Conservation (phyloP, 2,888 invertebrate species). For the Mystacides longicornis region DNA sequence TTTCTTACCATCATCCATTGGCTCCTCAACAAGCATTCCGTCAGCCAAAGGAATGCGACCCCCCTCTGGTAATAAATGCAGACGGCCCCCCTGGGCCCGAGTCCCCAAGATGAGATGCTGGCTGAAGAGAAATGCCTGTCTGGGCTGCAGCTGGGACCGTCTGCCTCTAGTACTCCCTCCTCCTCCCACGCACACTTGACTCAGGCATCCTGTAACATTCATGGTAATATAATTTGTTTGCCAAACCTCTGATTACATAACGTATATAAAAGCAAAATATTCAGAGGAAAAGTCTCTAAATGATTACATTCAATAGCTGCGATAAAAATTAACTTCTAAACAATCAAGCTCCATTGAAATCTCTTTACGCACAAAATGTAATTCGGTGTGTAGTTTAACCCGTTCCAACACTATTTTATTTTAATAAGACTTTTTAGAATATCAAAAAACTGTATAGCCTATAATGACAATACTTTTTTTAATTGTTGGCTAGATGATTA, state of each 20-base stretch:
- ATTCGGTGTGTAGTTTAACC: too few relatives aligned
- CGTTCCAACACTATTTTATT: too few relatives aligned
- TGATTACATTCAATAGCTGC: too few relatives aligned
- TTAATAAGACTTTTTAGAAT: not conserved
- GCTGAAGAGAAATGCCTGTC: constrained; percentile 87
- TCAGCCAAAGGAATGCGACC: constrained; percentile 79
- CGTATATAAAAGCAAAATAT: too few relatives aligned
- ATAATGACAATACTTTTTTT: not conserved
- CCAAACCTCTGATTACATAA: too few relatives aligned
- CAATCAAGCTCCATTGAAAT: too few relatives aligned
- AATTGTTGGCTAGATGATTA: too few relatives aligned
- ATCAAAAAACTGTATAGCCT: not conserved
- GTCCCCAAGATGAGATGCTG: constrained; percentile 84
- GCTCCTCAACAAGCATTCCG: constrained; percentile 80
- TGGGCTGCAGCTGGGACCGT: constrained; percentile 39
- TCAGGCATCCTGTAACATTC: constrained; percentile 58
- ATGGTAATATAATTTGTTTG: too few relatives aligned
- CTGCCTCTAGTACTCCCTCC: constrained; percentile 47
- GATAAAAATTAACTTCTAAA: too few relatives aligned
- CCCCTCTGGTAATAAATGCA: constrained; percentile 76
- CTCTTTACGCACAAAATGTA: too few relatives aligned
- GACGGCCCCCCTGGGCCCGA: constrained; percentile 70
- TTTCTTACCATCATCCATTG: constrained; percentile 61
- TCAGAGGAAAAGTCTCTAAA: too few relatives aligned
- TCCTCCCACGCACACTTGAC: constrained; percentile 61